A percentile compares a stretch with the other conserved stretches of the same genome.
phyloP scores from a whole-genome alignment of 2,888 invertebrate genomes.

The Morpho deidamia region DNA sequence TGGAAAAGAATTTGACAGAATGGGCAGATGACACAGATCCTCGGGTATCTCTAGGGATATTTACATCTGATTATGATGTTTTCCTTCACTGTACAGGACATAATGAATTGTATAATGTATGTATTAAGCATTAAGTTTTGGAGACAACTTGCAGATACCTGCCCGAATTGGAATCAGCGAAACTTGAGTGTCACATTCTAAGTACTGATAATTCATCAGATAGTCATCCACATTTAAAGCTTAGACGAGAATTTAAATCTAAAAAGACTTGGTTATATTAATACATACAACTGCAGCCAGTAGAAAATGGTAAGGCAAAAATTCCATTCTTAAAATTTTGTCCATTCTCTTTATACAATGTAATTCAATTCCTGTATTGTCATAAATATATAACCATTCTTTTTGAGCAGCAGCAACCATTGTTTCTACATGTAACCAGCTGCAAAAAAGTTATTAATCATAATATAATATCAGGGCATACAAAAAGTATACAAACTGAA shows the following conservation, averaged over 20 bases:
- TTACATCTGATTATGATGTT: too few species aligned
- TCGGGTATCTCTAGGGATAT: too few species aligned
- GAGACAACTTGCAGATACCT: too few species aligned
- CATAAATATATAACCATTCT: conserved; percentile 97
- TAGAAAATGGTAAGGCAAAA: conserved; percentile 98
- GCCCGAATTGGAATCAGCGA: too few species aligned
- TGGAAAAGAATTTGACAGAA: too few species aligned
- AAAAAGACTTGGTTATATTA: background rate
- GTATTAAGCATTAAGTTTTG: too few species aligned
- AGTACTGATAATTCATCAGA: too few species aligned
- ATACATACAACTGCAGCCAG: conserved; percentile 87
- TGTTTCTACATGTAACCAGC: conserved; percentile 95
- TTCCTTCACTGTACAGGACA: too few species aligned
- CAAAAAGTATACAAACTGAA: background rate
- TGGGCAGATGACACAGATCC: too few species aligned
- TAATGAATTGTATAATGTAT: too few species aligned
- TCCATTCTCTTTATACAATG: conserved; percentile 95
- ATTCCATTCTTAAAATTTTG: conserved; percentile 90
- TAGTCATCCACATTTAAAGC: too few species aligned
- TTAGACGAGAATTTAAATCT: background rate
- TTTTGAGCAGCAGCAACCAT: conserved; percentile 99
- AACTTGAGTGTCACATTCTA: too few species aligned
- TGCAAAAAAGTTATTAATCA: conserved; percentile 37
- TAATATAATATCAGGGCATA: background rate
- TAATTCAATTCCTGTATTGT: conserved; percentile 96